Base-by-base conservation (phyloP, 1,140 invertebrate genomes). In the Diabrotica undecimpunctata region DNA sequence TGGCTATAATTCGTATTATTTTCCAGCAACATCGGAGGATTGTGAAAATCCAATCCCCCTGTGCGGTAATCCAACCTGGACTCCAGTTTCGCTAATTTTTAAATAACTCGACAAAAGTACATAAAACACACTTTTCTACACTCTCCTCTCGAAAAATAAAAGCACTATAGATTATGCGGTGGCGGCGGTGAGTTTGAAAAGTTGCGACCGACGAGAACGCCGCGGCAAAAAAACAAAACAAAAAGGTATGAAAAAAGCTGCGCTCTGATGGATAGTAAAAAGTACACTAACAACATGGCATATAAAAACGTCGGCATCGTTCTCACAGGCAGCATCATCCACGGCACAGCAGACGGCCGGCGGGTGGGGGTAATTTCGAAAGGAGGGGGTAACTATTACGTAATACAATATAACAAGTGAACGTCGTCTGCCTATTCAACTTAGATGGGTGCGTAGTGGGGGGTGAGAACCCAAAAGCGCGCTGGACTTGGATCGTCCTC, bases 1-100 rank as follows among this genome's bases (percentile, higher is more conserved):
- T 87, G 85, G 13, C 83, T 83, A 75, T 83, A 83, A 77, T 84
- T 83, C 14, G 85, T 85, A 9, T 72, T 66, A 62, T 74, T 69
- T 52, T 78, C 77, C 56, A 77, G 64, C 14, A 77, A 65, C 72
- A 78, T 76, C 37, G 77, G 71, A 51, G 71, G 70, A 61, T 71
- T 70, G 68, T 78, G 77, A 64, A 78, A 78, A 50, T 78, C 77
- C 74, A 78, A 72, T 52, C 77, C 77, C 35, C 76, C 76, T 0
- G 70, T 64, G 8, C 77, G 71, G 63, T 76, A 78, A 56, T 78
- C 77, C 67, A 78, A 65, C 38, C 77, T 72, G 39, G 75, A 75
- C 71, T 78, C 77, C 77, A 78, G 74, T 54, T 72, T 75, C 36
- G 39, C 38, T 25, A 25, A 5, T 62, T 68, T 55, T 61, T 38